phyloP scores from a whole-genome alignment of 1,140 invertebrate genomes.

The Phocides pigmalion region DNA sequence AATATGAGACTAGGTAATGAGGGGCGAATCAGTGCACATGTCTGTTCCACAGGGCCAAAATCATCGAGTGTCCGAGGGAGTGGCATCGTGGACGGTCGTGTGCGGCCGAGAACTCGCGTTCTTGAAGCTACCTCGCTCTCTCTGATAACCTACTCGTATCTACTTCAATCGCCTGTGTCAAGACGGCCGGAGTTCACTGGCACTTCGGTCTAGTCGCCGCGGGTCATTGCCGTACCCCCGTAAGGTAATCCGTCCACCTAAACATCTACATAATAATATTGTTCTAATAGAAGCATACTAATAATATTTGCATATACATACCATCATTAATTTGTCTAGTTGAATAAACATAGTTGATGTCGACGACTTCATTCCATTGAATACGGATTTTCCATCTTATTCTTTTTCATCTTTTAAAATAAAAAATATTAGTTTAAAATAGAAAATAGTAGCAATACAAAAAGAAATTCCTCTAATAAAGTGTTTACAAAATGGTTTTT shows the following conservation, averaged over 20 bases:
- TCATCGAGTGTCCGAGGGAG: conserved; percentile 56
- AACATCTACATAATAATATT: neutral
- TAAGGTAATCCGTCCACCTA: conserved; percentile 41
- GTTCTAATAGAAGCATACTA: no score
- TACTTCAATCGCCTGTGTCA: conserved; percentile 48
- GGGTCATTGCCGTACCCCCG: conserved; percentile 58
- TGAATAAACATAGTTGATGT: no score
- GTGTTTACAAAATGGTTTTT: no score
- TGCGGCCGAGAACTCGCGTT: conserved; percentile 31
- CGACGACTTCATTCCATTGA: no score
- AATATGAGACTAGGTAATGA: conserved; percentile 18
- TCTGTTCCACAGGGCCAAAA: conserved; percentile 47
- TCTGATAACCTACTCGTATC: conserved; percentile 54
- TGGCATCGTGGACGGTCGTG: conserved; percentile 60
- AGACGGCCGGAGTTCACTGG: conserved; percentile 60
- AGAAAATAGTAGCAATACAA: no score
- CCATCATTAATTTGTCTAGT: no score
- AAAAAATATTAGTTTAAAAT: no score
- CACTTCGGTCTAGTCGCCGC: conserved; percentile 43
- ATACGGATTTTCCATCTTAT: neutral
- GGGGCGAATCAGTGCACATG: conserved; percentile 15
- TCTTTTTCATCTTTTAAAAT: neutral
- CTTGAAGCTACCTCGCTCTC: conserved; percentile 35
- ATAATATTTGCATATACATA: no score
- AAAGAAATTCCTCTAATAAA: no score